Evolutionary conservation across 2,888 invertebrate species (phyloP), one percentile per base, ranked within the genome.

Genomic region (Leucophenga montana): DNA sequence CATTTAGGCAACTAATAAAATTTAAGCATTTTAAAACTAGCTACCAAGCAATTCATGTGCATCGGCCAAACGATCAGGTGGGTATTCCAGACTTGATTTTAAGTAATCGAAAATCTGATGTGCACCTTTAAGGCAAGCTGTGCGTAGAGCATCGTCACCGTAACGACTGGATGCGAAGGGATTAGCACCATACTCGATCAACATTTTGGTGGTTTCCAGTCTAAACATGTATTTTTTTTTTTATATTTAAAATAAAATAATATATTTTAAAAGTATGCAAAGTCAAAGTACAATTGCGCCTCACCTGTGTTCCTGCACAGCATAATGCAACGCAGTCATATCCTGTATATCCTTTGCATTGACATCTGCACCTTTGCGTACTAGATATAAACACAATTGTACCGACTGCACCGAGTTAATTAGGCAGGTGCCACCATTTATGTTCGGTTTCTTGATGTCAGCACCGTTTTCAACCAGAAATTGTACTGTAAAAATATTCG

Each of bases 301-400:
- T 39, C 77, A 90, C 90, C 92, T 92, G 85, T 94, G 94, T 88
- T 95, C 94, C 83, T 94, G 94, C 80, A 97, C 95, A n/a, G 97
- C 96, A 90, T 97, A 97, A 90, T 97, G 97, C 82, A 97, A 91
- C 69, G 97, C 97, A 73, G 97, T 95, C 90, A 97, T 97, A 79
- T 93, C 93, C 89, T 97, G 96, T 85, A 95, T 94, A 89, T 97
- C 97, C 70, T 92, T 92, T 50, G 96, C 95, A 90, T 97, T 95
- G 5, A 96, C 94, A 79, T 92, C 91, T 3, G 95, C 97, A 62
- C 96, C 96, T 86, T 94, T 92, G 79, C 92, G 89, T 71, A 97
- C 91, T 75, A 97, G 90, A 89, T 93, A 95, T 71, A 92, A 91
- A 88, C 96, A 97, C 64, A 97, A 90, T 70, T 92, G 91, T 71